phyloP scores from a whole-genome alignment of 2,888 invertebrate species.

The Plemyria rubiginata region DNA sequence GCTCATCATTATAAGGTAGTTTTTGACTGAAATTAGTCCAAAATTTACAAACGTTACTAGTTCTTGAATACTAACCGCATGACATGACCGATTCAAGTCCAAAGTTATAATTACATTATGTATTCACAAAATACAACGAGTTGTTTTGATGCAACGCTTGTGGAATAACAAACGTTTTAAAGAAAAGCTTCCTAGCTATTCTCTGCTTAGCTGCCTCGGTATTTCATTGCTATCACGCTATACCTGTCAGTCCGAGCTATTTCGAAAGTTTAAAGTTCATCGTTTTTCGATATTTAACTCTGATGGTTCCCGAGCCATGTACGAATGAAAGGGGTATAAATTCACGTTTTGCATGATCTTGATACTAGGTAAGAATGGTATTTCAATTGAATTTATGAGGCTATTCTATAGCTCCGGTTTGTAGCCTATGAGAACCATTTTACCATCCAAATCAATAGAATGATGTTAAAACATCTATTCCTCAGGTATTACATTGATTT shows the following conservation, averaged over 20 bases:
- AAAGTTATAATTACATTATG: too few species aligned
- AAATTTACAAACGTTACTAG: too few species aligned
- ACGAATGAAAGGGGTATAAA: slow-evolving; percentile 39
- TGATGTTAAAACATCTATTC: neutral
- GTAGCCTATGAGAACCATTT: slow-evolving; percentile 16
- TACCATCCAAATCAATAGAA: neutral
- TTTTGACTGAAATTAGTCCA: too few species aligned
- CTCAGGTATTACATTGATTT: neutral
- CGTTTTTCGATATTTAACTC: slow-evolving; percentile 68
- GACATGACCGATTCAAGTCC: too few species aligned
- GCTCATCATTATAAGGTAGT: too few species aligned
- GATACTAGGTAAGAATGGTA: slow-evolving; percentile 38
- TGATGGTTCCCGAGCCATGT: slow-evolving; percentile 51
- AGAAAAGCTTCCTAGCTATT: slow-evolving; percentile 53
- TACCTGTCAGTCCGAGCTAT: slow-evolving; percentile 58
- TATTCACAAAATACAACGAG: too few species aligned
- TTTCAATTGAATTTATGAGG: slow-evolving; percentile 39
- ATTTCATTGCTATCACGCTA: slow-evolving; percentile 70
- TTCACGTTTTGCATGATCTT: slow-evolving; percentile 46
- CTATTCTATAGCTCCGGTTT: slow-evolving; percentile 12
- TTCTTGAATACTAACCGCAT: too few species aligned
- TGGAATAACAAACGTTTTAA: too few species aligned
- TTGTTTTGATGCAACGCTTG: neutral
- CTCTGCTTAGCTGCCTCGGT: slow-evolving; percentile 51
- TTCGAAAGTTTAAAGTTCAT: slow-evolving; percentile 77